These are phyloP conservation scores for Noctua fimbriata DNA, from an alignment of 2,888 invertebrate genomes.

Conservation along the genomic window DNA sequence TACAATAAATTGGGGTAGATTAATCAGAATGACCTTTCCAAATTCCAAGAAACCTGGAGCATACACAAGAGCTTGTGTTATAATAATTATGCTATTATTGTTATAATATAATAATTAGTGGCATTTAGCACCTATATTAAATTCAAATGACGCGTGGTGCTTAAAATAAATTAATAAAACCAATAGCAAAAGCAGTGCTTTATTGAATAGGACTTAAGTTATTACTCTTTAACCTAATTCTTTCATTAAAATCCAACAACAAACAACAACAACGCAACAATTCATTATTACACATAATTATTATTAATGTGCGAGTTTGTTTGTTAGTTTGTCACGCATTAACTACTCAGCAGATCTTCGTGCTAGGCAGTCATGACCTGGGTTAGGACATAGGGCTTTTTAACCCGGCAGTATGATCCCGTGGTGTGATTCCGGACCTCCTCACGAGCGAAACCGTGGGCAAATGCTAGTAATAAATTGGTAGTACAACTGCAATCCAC, in stretches of 20 bases:
- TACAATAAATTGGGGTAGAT: too few relatives aligned
- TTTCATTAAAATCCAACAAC: neutral
- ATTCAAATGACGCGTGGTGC: neutral
- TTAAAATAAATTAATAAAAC: neutral
- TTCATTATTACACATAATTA: neutral
- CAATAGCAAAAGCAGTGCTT: neutral
- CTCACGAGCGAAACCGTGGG: too few relatives aligned
- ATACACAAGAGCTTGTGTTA: neutral
- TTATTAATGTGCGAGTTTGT: neutral
- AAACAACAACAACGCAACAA: neutral
- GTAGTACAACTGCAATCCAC: slow-evolving; percentile 6
- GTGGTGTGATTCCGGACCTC: too few relatives aligned
- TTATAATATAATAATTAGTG: neutral
- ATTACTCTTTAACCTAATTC: neutral
- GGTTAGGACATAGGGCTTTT: neutral
- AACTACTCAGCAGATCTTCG: neutral
- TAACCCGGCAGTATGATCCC: neutral
- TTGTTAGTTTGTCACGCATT: neutral
- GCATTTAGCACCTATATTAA: neutral
- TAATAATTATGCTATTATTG: neutral
- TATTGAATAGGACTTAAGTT: neutral
- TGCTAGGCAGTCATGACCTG: neutral
- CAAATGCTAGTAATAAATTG: neutral
- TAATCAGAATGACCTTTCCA: neutral
- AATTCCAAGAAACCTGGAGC: neutral